Percentiles rank a stretch among this genome's conserved stretches.
Evolutionary conservation across 1,140 invertebrate genomes (phyloP).

Genomic region (Brachionus angularis): DNA sequence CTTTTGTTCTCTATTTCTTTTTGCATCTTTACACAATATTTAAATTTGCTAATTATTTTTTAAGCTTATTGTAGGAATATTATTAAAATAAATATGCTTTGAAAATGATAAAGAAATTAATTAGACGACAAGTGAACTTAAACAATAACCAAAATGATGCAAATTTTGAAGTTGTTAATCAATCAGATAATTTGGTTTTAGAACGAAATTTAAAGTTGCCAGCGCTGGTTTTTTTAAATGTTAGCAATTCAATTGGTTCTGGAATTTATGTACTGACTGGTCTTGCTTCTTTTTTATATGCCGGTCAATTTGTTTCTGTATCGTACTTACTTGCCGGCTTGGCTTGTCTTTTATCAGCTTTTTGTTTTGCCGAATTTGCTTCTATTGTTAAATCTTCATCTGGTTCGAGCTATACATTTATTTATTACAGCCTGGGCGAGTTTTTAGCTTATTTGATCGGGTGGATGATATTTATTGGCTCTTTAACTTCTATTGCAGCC

Average conservation of each 20-base stretch:
- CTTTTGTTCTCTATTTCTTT: too few species aligned
- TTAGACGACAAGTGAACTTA: too few species aligned
- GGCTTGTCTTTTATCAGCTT: conserved; percentile 33
- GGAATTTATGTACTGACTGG: conserved; percentile 42
- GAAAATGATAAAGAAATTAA: too few species aligned
- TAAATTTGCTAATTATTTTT: too few species aligned
- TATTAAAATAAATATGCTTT: too few species aligned
- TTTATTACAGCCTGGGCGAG: conserved; percentile 32
- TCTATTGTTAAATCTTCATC: conserved; percentile 22
- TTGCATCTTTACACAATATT: too few species aligned
- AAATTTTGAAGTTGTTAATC: neutral
- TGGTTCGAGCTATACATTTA: conserved; percentile 32
- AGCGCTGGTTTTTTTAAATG: conserved; percentile 33
- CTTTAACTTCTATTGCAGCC: conserved; percentile 27
- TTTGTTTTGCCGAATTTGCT: conserved; percentile 41
- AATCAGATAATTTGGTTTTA: neutral
- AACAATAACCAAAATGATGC: too few species aligned
- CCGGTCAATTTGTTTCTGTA: conserved; percentile 10
- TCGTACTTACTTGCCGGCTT: conserved; percentile 25
- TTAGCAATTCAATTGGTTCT: conserved; percentile 35
- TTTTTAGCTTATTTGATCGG: conserved; percentile 36
- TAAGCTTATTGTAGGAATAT: too few species aligned
- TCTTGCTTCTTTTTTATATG: conserved; percentile 27
- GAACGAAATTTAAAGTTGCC: conserved; percentile 6
- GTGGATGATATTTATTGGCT: conserved; percentile 28